These are phyloP conservation scores for Phalloptychus januarius DNA, from an alignment of 2,797 vertebrate species.

Conservation along the genomic window DNA sequence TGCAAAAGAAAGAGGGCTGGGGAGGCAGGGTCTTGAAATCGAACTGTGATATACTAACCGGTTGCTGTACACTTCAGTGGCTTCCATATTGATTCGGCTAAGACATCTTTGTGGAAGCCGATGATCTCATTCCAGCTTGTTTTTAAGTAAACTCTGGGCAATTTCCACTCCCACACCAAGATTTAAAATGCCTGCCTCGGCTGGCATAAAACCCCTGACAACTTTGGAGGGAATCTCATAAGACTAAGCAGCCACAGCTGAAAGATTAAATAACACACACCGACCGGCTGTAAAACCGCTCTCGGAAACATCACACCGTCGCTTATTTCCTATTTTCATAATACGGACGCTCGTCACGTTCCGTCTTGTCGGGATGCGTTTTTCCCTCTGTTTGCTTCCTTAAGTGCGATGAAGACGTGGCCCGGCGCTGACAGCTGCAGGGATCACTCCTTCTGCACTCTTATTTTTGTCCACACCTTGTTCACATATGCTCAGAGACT, in stretches of 20 bases:
- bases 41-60: conserved; percentile 49
- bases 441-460: conserved; percentile 27
- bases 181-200: neutral
- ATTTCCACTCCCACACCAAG: conserved; percentile 2
- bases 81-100: conserved; percentile 56
- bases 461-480: conserved; percentile 13
- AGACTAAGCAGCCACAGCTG: neutral
- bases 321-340: neutral
- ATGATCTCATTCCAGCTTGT: conserved; percentile 33
- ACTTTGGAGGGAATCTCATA: conserved; percentile 6
- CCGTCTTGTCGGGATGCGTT: neutral
- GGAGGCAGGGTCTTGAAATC: conserved; percentile 35
- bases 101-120: conserved; percentile 27
- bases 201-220: conserved; percentile 2
- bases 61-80: conserved; percentile 41
- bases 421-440: conserved; percentile 6
- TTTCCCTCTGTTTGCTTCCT: neutral
- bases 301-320: neutral
- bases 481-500: conserved; percentile 13
- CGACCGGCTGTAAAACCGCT: neutral
- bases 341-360: neutral
- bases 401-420: neutral
- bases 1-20: conserved; percentile 5
- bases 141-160: conserved; percentile 20
- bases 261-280: neutral